A percentile compares a stretch with the other conserved stretches of the same genome.
These are phyloP conservation scores for Hydriomena furcata DNA, from an alignment of 2,888 invertebrate genomes.

Conservation along the genomic window DNA sequence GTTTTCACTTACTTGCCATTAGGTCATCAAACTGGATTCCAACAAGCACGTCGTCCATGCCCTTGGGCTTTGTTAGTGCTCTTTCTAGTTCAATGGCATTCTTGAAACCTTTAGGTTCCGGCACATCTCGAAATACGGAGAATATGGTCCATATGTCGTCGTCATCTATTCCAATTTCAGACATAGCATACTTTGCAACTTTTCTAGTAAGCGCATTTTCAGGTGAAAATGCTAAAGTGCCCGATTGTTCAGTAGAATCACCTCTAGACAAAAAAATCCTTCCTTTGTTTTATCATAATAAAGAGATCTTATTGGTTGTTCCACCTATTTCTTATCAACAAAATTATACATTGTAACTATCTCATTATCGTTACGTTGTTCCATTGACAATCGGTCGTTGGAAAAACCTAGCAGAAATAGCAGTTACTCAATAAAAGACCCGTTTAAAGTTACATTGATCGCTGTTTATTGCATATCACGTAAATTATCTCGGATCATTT, in stretches of 20 bases:
- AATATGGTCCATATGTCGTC: constrained; percentile 50
- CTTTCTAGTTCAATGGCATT: constrained; percentile 63
- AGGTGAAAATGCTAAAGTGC: constrained; percentile 73
- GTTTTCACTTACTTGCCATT: constrained; percentile 66
- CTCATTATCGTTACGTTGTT: no score
- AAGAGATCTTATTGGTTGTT: no score
- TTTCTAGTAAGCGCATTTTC: constrained; percentile 68
- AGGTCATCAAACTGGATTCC: constrained; percentile 73
- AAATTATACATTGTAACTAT: no score
- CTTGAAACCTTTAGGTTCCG: constrained; percentile 65
- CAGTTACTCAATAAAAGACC: no score
- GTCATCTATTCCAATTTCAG: constrained; percentile 66
- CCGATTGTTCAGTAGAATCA: constrained; percentile 57
- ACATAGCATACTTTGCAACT: constrained; percentile 63
- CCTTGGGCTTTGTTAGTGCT: constrained; percentile 70
- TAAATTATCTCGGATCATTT: no score
- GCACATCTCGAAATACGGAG: constrained; percentile 60
- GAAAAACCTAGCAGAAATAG: no score
- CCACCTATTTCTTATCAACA: no score
- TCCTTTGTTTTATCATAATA: no score
- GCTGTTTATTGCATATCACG: no score
- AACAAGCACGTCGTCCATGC: constrained; percentile 68
- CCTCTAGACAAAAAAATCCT: constrained; percentile 37
- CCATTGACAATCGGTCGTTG: no score
- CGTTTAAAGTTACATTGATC: no score